Conservation (phyloP, 2,888 invertebrate genomes). For the Malacosoma neustria region DNA sequence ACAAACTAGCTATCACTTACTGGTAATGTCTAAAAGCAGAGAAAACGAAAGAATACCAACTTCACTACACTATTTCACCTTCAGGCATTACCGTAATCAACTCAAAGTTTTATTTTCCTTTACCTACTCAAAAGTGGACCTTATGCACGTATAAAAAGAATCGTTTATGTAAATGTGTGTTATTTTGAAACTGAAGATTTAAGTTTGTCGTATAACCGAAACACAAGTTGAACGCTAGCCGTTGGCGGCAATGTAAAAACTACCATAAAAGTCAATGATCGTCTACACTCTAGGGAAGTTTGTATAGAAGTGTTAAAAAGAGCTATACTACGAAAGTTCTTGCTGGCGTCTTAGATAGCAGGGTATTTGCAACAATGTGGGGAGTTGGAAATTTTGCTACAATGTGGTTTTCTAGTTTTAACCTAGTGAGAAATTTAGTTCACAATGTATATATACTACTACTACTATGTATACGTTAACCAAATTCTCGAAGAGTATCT, state of each 20-base stretch:
- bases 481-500: too few species aligned
- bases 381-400: background rate
- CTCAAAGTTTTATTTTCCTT: constrained; percentile 15
- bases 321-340: constrained; percentile 7
- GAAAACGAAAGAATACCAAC: constrained; percentile 21
- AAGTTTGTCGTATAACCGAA: constrained; percentile 13
- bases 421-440: too few species aligned
- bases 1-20: background rate
- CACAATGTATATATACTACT: too few species aligned
- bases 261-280: constrained; percentile 49
- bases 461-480: too few species aligned
- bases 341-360: background rate
- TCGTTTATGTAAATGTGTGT: too few species aligned
- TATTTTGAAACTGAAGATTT: constrained; percentile 10
- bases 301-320: constrained; percentile 3
- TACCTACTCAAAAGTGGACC: constrained; percentile 10
- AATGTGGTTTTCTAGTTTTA: background rate
- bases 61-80: constrained; percentile 36
- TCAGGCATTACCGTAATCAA: constrained; percentile 46
- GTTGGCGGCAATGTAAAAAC: constrained; percentile 46
- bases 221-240: constrained; percentile 19
- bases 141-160: too few species aligned
- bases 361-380: constrained; percentile 6
- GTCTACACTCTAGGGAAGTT: constrained; percentile 33
- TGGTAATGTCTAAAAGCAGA: constrained; percentile 10